Evolutionary conservation across 2,797 vertebrate genomes (phyloP), one percentile per base, ranked within the genome.

Genomic region (Tapera naevia): DNA sequence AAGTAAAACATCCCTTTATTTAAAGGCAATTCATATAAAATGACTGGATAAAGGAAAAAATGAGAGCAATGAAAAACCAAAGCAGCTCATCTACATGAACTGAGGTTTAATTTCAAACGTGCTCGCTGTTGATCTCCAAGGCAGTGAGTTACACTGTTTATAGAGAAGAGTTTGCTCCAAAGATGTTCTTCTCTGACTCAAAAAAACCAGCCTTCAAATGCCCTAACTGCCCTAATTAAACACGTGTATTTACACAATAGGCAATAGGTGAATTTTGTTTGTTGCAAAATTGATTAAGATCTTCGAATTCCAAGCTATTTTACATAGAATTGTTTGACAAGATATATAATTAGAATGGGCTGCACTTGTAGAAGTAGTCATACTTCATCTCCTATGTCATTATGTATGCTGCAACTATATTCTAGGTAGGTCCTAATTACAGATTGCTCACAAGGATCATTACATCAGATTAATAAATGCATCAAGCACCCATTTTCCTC

Each of bases 201-300:
- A 66, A 88, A 54, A 32, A 3, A 2, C 24, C 35, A 79, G 62
- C 30, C 39, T 57, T 70, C 32, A 37, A 78, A 46, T 4, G 13
- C 43, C 60, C 46, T 4, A 10, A 60, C 1, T 73, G 60, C 17
- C 43, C 62, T 62, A 75, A 81, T 72, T 65, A 81, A 93, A 73
- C 0, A 0, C 0, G 0, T 8, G 39, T 15, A 64, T 57, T 91
- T 61, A 88, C 81, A 32, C 19, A 75, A 65, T 1, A 72, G 51
- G 43, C 60, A 84, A 32, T 4, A 67, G 5, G 8, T 46, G 27
- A 73, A 76, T 70, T 79, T 15, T 58, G 24, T 8, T 22, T 28
- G 19, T 33, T 93, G 57, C 69, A 70, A 67, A 93, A 53, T 24
- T 91, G 65, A 84, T 62, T 7, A 86, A 79, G 45, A 69, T 45